phyloP scores from a whole-genome alignment of 2,797 vertebrate species.

The Gambusia yucatana region DNA sequence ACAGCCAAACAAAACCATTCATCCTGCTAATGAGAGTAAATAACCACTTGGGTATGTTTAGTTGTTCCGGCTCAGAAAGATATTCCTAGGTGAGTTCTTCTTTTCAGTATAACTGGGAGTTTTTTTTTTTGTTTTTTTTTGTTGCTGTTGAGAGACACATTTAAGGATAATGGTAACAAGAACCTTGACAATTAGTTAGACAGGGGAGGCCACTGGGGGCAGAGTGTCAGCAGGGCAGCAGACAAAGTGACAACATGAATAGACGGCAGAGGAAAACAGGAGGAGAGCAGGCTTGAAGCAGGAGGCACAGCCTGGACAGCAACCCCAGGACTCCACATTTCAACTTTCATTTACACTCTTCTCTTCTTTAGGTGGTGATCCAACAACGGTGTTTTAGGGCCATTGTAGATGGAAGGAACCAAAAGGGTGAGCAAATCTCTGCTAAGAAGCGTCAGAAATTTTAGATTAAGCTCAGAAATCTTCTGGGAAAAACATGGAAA shows the following conservation, averaged over 20 bases:
- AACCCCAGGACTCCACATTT: conserved; percentile 30
- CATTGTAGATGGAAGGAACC: no score
- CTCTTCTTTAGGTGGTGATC: conserved; percentile 5
- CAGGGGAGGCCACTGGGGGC: conserved; percentile 51
- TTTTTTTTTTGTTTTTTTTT: conserved; percentile 6
- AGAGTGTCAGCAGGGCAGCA: conserved; percentile 42
- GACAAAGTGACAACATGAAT: conserved; percentile 41
- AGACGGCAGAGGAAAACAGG: conserved; percentile 30
- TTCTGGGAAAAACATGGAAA: no score
- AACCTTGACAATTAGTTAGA: conserved; percentile 72
- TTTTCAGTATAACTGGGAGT: conserved; percentile 51
- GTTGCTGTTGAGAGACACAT: conserved; percentile 31
- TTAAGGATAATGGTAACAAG: conserved; percentile 67
- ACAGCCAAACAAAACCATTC: conserved; percentile 13
- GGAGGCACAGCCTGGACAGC: conserved; percentile 27
- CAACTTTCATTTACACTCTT: conserved; percentile 24
- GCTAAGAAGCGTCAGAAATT: no score
- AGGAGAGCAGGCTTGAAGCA: conserved; percentile 14
- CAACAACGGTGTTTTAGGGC: no score
- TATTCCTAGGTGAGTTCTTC: conserved; percentile 31
- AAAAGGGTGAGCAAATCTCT: no score
- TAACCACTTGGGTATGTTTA: conserved; percentile 9
- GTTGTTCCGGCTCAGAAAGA: conserved; percentile 17
- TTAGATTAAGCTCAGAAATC: no score
- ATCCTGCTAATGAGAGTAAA: conserved; percentile 6